Evolutionary conservation across 2,888 invertebrate species (phyloP).

Genomic region (Lepas anatifera): DNA sequence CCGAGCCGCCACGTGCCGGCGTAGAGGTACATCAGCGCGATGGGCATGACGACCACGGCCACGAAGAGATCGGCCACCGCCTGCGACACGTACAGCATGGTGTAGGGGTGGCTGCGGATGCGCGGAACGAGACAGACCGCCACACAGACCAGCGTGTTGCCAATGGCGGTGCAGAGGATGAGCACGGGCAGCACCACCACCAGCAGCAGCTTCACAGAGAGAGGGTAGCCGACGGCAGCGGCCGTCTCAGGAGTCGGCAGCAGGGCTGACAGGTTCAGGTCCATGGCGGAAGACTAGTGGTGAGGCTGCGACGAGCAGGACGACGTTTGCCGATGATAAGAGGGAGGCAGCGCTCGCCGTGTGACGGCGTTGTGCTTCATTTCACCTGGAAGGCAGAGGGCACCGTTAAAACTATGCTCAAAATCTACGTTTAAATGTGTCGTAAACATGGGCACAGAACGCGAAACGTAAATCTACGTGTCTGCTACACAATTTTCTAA

Average conservation of each 20-base stretch:
- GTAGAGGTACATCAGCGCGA: slow-evolving; percentile 93
- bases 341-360: no score
- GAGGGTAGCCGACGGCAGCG: not conserved
- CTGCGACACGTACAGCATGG: slow-evolving; percentile 84
- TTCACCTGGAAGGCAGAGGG: no score
- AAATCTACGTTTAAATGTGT: no score
- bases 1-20: slow-evolving; percentile 97
- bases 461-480: no score
- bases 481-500: no score
- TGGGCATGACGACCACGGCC: slow-evolving; percentile 94
- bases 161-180: slow-evolving; percentile 85
- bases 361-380: no score
- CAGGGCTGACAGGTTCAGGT: no score
- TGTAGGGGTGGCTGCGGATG: slow-evolving; percentile 72
- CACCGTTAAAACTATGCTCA: no score
- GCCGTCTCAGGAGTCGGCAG: not conserved
- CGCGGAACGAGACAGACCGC: slow-evolving; percentile 95
- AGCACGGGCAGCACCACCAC: slow-evolving; percentile 76
- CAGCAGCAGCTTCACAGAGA: slow-evolving; percentile 26
- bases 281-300: no score
- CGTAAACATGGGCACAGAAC: no score
- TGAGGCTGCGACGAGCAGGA: no score
- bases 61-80: slow-evolving; percentile 97
- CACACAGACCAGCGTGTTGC: slow-evolving; percentile 91
- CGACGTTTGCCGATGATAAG: no score